Evolutionary conservation across 2,888 invertebrate species (phyloP).

Genomic region (Coenonympha glycerion): DNA sequence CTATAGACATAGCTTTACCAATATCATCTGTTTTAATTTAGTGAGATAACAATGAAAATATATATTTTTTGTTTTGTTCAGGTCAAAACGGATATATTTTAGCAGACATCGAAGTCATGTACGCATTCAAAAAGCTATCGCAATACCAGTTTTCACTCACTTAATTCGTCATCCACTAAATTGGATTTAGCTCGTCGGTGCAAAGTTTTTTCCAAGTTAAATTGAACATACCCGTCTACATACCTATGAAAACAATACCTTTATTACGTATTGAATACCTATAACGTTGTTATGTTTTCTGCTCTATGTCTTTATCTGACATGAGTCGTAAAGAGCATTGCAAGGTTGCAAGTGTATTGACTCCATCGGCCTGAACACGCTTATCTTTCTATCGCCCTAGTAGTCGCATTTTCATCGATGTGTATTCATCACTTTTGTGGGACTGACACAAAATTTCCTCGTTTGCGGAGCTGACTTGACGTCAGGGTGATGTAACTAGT

Average conservation of each 20-base stretch:
- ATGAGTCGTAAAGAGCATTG: conserved; percentile 68
- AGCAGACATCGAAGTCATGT: not conserved
- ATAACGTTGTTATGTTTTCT: conserved; percentile 62
- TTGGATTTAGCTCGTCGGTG: not conserved
- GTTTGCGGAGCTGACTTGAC: conserved; percentile 61
- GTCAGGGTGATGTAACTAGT: conserved; percentile 65
- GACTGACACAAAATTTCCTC: conserved; percentile 44
- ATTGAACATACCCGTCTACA: not conserved
- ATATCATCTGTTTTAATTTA: not conserved
- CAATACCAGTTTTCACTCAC: not conserved
- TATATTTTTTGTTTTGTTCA: too few species aligned
- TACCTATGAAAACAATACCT: not conserved
- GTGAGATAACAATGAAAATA: not conserved
- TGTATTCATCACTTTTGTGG: conserved; percentile 37
- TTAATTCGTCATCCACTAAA: not conserved
- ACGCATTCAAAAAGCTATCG: not conserved
- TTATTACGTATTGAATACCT: conserved; percentile 35
- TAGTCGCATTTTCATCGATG: conserved; percentile 47
- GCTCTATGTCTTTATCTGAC: conserved; percentile 72
- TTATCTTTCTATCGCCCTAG: conserved; percentile 60
- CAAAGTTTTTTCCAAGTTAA: not conserved
- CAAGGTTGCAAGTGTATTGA: conserved; percentile 75
- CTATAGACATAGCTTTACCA: too few species aligned
- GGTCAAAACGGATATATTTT: not conserved
- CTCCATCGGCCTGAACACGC: conserved; percentile 67